These are phyloP conservation scores for Temnopleurus reevesii DNA, from an alignment of 53 echinoderm and acorn worm genomes.

Conservation along the genomic window DNA sequence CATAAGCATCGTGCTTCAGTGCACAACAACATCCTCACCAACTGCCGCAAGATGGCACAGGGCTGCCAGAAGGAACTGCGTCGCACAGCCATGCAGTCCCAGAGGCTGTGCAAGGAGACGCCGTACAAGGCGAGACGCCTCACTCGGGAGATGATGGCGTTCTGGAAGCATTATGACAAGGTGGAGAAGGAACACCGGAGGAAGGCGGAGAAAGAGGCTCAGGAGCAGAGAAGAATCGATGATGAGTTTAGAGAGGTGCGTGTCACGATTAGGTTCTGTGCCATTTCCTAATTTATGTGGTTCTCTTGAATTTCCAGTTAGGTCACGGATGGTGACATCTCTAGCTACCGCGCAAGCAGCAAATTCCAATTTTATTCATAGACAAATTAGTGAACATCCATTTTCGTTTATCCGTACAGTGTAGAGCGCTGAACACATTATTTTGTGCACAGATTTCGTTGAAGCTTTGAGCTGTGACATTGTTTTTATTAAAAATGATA, in stretches of 20 bases:
- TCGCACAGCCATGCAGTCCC: slow-evolving; percentile 88
- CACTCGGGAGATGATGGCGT: slow-evolving; percentile 96
- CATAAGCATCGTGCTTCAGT: slow-evolving; percentile 92
- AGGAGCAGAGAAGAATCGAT: slow-evolving; percentile 92
- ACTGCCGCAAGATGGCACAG: slow-evolving; percentile 96
- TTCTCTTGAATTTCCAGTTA: too few relatives aligned
- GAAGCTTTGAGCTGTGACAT: too few relatives aligned
- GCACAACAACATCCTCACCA: slow-evolving; percentile 94
- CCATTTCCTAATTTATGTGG: too few relatives aligned
- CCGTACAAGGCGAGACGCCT: slow-evolving; percentile 88
- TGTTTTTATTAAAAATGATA: too few relatives aligned
- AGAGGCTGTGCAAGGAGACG: slow-evolving; percentile 95
- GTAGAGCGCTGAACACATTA: too few relatives aligned
- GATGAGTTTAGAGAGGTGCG: slow-evolving; percentile 98
- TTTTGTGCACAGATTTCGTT: too few relatives aligned
- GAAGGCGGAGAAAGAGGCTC: slow-evolving; percentile 97
- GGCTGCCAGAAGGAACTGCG: slow-evolving; percentile 97
- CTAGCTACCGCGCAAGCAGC: too few relatives aligned
- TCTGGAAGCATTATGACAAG: slow-evolving; percentile 98
- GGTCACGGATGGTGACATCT: too few relatives aligned
- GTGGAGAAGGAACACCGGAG: slow-evolving; percentile 96
- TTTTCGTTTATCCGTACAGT: too few relatives aligned
- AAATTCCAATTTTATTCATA: too few relatives aligned
- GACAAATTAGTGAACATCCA: too few relatives aligned
- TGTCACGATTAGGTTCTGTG: too few relatives aligned